Conservation (phyloP, 2,888 invertebrate species). For the Stenoptilia bipunctidactyla region DNA sequence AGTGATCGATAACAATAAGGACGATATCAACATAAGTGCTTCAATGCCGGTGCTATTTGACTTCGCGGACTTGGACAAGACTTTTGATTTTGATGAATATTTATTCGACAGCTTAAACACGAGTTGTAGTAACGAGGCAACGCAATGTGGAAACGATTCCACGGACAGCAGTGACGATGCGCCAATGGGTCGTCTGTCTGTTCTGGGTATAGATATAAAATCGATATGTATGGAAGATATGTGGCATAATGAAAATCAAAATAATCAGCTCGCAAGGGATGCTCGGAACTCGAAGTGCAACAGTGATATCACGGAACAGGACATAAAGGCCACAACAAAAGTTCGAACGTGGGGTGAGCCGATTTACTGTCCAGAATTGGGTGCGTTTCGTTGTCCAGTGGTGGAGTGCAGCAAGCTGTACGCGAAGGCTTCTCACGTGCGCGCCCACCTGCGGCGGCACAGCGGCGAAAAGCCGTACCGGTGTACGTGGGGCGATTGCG, state of each 20-base stretch:
- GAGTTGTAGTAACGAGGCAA: slow-evolving; percentile 38
- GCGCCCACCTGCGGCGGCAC: slow-evolving; percentile 89
- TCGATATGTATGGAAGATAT: slow-evolving; percentile 31
- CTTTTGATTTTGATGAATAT: slow-evolving; percentile 47
- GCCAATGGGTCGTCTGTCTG: slow-evolving; percentile 22
- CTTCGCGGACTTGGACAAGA: slow-evolving; percentile 51
- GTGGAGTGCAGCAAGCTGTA: slow-evolving; percentile 84
- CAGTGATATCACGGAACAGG: neutral
- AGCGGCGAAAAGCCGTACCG: slow-evolving; percentile 84
- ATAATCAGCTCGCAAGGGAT: too few relatives aligned
- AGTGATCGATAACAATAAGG: slow-evolving; percentile 38
- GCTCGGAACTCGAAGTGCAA: neutral
- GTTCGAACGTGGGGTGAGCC: slow-evolving; percentile 49
- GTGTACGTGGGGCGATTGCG: slow-evolving; percentile 84
- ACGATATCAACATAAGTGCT: slow-evolving; percentile 32
- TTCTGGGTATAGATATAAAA: slow-evolving; percentile 26
- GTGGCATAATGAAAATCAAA: neutral
- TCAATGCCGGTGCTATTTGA: slow-evolving; percentile 40
- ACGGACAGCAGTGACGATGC: slow-evolving; percentile 28
- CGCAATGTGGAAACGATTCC: slow-evolving; percentile 30
- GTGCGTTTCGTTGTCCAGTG: slow-evolving; percentile 78
- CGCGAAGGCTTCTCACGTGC: slow-evolving; percentile 90
- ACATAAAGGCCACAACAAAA: slow-evolving; percentile 18
- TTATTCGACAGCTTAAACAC: slow-evolving; percentile 43
- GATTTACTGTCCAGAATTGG: slow-evolving; percentile 55